Conservation (phyloP, 2,797 vertebrate genomes). For the Coluber constrictor region DNA sequence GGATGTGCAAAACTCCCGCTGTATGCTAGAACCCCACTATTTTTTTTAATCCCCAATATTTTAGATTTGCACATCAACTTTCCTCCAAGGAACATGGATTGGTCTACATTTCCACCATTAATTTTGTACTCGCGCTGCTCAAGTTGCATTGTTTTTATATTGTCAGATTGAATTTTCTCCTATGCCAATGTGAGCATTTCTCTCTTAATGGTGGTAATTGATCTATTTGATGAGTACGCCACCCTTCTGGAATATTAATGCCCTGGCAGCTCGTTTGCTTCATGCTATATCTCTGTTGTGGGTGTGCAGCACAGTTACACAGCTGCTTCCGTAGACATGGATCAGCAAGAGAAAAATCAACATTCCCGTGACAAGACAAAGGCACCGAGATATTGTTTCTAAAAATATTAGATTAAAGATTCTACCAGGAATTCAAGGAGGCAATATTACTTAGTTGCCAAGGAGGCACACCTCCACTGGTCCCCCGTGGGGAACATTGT, state of each 20-base stretch:
- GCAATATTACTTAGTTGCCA: not conserved
- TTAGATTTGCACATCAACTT: not conserved
- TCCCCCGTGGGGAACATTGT: not conserved
- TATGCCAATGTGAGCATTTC: conserved; percentile 1
- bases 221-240: conserved; percentile 33
- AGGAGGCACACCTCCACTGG: not conserved
- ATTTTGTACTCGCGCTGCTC: not conserved
- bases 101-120: conserved; percentile 11
- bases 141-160: not conserved
- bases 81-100: not conserved
- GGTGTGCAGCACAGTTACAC: conserved; percentile 16
- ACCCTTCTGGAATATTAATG: conserved; percentile 33
- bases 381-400: not conserved
- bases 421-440: not conserved
- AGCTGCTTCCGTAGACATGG: not conserved
- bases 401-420: not conserved
- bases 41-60: not conserved
- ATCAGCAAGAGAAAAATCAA: not conserved
- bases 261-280: not conserved
- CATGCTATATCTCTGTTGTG: conserved; percentile 2
- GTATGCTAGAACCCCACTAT: not conserved
- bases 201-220: conserved; percentile 36
- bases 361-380: not conserved
- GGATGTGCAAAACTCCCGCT: not conserved
- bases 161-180: conserved; percentile 22